Evolutionary conservation across 2,797 vertebrate species (phyloP), one percentile per base, ranked within the genome.

Genomic region (Syndactyla subalaris): DNA sequence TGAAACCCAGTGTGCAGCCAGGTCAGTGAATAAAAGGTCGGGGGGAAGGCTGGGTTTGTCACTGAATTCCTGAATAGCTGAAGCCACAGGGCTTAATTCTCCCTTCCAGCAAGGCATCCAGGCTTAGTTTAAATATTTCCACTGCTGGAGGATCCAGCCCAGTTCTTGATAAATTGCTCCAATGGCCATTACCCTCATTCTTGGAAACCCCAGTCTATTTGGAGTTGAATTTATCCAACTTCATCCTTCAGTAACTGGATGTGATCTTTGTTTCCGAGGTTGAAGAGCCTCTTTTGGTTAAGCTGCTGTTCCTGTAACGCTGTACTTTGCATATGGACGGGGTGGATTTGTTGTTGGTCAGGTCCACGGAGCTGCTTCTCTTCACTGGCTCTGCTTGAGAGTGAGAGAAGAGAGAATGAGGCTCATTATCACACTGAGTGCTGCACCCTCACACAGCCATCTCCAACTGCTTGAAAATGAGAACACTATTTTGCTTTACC

Each of bases 241-340:
- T 61, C 34, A 41, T 41, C 61, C 30, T 65, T 11, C 12, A 29
- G 39, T 38, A 49, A 34, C 3, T 43, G 58, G 38, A 16, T 32
- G 12, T 12, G 63, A 63, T 45, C 39, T 29, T 41, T 85, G 26
- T 55, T 45, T 80, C 49, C 29, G 45, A 59, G 51, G 79, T 2
- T 34, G 24, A 87, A 62, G 58, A 76, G 30, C n/a, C 30, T 26
- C 43, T 45, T 58, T 8, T 38, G 48, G 54, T 34, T 34, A 14
- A 52, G 65, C 36, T 49, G 59, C 70, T 81, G 65, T 34, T 59
- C 38, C 27, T 1, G 2, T 20, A 29, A n/a, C 1, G 6, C 86
- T n/a, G 67, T 1, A 0, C 29, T n/a, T 29, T 32, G 9, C 32
- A 5, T 8, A 6, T 10, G 12, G 49, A 9, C 10, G 0, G 2